phyloP scores from a whole-genome alignment of 1,140 invertebrate species.

The Babylonia areolata region DNA sequence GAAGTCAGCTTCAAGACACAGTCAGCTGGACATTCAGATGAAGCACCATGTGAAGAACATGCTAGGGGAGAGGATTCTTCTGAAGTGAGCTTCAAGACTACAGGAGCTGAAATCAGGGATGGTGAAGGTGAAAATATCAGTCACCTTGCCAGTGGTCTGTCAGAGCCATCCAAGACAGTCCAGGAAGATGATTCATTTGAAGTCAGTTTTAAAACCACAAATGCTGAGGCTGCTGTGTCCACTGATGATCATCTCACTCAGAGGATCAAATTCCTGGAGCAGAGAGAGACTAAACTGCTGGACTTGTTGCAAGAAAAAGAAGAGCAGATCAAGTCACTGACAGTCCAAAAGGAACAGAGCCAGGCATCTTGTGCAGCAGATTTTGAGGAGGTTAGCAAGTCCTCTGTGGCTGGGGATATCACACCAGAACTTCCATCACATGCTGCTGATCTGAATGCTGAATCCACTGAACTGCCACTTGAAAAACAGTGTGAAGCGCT shows the following conservation, averaged over 20 bases:
- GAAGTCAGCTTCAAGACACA: not conserved
- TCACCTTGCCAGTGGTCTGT: too few relatives aligned
- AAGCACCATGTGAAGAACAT: too few relatives aligned
- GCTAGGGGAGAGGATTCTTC: too few relatives aligned
- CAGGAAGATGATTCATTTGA: constrained; percentile 8
- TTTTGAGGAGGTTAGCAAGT: not conserved
- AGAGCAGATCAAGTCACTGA: constrained; percentile 22
- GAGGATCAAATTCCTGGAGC: constrained; percentile 35
- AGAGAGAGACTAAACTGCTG: constrained; percentile 39
- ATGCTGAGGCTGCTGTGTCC: not conserved
- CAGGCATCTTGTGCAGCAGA: not conserved
- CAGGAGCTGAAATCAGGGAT: too few relatives aligned
- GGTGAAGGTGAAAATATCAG: too few relatives aligned
- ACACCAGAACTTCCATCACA: too few relatives aligned
- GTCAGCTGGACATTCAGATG: too few relatives aligned
- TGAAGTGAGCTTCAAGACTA: too few relatives aligned
- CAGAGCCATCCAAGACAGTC: too few relatives aligned
- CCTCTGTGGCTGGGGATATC: too few relatives aligned
- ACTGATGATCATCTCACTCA: constrained; percentile 14
- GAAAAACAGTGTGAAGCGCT: not conserved
- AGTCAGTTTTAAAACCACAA: not conserved
- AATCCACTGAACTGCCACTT: not conserved
- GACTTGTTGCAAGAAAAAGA: constrained; percentile 36
- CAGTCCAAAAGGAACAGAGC: not conserved
- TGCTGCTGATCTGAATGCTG: not conserved